Base-by-base conservation (phyloP, 2,113 vertebrate species). In the Pica pica region DNA sequence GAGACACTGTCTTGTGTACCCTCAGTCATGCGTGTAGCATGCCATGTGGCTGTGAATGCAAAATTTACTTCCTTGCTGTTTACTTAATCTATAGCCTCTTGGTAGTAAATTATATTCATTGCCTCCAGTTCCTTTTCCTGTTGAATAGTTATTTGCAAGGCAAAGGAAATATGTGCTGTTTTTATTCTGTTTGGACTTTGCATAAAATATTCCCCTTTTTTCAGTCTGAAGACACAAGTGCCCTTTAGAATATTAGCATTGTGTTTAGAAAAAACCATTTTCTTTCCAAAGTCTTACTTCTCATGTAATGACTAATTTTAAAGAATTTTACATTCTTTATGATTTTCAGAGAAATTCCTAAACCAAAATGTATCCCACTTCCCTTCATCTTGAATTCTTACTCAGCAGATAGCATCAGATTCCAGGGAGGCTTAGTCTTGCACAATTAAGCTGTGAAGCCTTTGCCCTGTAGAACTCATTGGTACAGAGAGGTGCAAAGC, bases 111-210 rank as follows among this genome's bases (percentile, higher is more conserved):
- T 69, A 82, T 63, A 71, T 83, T 83, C 81, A 73, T 91, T 53
- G 77, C 94, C 82, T 87, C 71, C 1, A 13, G 86, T 61, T 67
- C 42, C 47, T 75, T 16, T 57, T 79, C 50, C 79, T 71, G 30
- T 10, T 77, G 79, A 94, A 88, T 42, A 80, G 23, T 68, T 73
- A 95, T 88, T 94, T 94, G 79, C 91, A 91, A 95, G 83, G 84
- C 83, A 79, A 87, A 96, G 68, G 65, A 75, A 85, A 49, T 44
- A 18, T 0, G 0, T 46, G 44, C 46, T 89, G 37, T 1, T 83
- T 94, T 96, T 67, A 56, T 83, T 89, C 75, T 76, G 2, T 19
- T 84, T 88, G 56, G 61, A 63, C 56, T 79, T 11, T 52, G 44
- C 41, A 78, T 87, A 59, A 94, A 93, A 64, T 14, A 30, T 26